Conservation (phyloP, 2,888 invertebrate species). For the Drosophila crucigera region DNA sequence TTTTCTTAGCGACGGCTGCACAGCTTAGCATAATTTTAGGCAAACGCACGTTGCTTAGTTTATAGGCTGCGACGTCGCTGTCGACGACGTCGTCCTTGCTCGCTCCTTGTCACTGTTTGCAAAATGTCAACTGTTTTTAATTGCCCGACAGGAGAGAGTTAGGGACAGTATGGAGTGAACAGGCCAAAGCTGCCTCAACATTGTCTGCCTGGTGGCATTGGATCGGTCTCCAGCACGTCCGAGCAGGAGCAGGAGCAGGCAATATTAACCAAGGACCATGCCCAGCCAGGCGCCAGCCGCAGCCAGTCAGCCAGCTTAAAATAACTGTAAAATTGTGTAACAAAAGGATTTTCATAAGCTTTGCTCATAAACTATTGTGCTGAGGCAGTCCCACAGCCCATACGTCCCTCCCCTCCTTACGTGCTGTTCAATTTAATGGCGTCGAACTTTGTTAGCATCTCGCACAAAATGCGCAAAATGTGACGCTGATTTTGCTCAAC, state of each 20-base stretch:
- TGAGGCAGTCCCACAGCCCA: slow-evolving; percentile 4
- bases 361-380: slow-evolving; percentile 74
- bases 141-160: slow-evolving; percentile 64
- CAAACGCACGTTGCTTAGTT: slow-evolving; percentile 80
- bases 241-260: slow-evolving; percentile 26
- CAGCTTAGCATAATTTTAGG: slow-evolving; percentile 79
- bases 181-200: slow-evolving; percentile 53
- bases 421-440: slow-evolving; percentile 65
- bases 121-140: slow-evolving; percentile 80
- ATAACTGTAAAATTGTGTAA: slow-evolving; percentile 80
- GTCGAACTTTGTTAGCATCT: slow-evolving; percentile 64
- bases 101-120: slow-evolving; percentile 64
- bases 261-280: slow-evolving; percentile 61
- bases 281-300: slow-evolving; percentile 1
- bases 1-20: slow-evolving; percentile 66
- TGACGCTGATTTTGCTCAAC: slow-evolving; percentile 41
- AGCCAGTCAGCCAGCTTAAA: slow-evolving; percentile 52
- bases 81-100: slow-evolving; percentile 9
- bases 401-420: background rate
- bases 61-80: slow-evolving; percentile 69
- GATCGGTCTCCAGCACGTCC: slow-evolving; percentile 59
- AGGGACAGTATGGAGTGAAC: background rate
- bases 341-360: slow-evolving; percentile 81
- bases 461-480: slow-evolving; percentile 52
- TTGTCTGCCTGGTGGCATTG: slow-evolving; percentile 46